These are phyloP conservation scores for Percopsis transmontana DNA, from an alignment of 2,113 vertebrate species.

Conservation along the genomic window DNA sequence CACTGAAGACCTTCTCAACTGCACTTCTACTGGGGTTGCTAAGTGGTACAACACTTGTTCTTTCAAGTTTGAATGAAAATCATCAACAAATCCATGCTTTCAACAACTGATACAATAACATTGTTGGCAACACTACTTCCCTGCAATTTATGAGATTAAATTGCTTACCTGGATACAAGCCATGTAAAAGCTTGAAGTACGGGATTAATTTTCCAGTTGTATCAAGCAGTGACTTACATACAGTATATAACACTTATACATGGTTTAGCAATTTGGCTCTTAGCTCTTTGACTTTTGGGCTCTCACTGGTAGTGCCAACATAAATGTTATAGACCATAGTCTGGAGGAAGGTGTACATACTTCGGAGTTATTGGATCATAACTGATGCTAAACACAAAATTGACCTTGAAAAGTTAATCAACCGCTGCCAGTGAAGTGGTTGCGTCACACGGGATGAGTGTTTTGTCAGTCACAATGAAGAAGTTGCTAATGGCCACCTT, in stretches of 20 bases:
- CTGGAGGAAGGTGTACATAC: slow-evolving; percentile 15
- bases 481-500: not conserved
- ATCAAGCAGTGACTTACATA: slow-evolving; percentile 4
- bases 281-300: slow-evolving; percentile 1
- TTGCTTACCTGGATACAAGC: slow-evolving; percentile 5
- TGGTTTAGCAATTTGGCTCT: slow-evolving; percentile 24
- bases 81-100: slow-evolving; percentile 1
- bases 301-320: not conserved
- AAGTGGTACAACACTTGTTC: not conserved
- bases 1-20: not conserved
- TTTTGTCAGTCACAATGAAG: not conserved
- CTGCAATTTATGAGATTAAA: slow-evolving; percentile 13
- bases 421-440: slow-evolving; percentile 6
- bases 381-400: slow-evolving; percentile 11
- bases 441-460: not conserved
- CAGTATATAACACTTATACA: not conserved
- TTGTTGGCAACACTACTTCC: slow-evolving; percentile 10
- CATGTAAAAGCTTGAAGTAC: slow-evolving; percentile 23
- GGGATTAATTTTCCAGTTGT: slow-evolving; percentile 10
- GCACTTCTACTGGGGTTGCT: not conserved
- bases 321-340: slow-evolving; percentile 9
- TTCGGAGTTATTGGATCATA: slow-evolving; percentile 3
- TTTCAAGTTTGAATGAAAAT: not conserved
- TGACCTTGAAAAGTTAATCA: slow-evolving; percentile 1
- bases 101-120: slow-evolving; percentile 3